Base-by-base conservation (phyloP, 1,140 invertebrate genomes). In the Drosophila subobscura region DNA sequence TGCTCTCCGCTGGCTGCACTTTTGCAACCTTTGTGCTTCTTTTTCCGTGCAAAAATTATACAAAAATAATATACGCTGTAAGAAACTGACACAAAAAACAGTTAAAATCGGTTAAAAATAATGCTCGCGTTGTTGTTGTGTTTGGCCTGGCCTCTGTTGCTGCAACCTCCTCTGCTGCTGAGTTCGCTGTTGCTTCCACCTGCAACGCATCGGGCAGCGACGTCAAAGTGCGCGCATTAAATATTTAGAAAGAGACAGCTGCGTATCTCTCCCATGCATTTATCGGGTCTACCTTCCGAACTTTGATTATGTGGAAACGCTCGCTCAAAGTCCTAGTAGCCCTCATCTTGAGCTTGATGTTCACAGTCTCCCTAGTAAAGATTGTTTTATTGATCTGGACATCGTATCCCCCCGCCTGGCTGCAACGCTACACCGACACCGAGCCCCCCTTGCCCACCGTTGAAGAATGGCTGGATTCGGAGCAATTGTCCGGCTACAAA, bases 391-490 rank as follows among this genome's bases (percentile, higher is more conserved):
- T 90, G 66, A 76, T 91, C 74, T 91, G 90, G 90, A 64, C 83
- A 50, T 73, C 60, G 49, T 74, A 84, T 79, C 89, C 79, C 46
- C 23, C 46, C 51, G 76, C 72, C 60, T 76, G 49, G 33, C 33
- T 50, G 67, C 72, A 75, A 55, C 33, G 16, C 22, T 41, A 65
- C 41, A 46, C 33, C 49, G 16, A 58, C 47, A 68, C 42, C n/a
- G 41, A 33, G 4, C 55, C 25, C 25, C 51, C 51, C 63, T 72
- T 70, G 23, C 66, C 66, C 45, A 76, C 70, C n/a, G 94, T 95
- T 44, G 94, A 96, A 68, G 92, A 94, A 77, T 96, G 96, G 95
- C 90, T 96, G 46, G 93, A 94, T 49, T 93, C 95, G 81, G 95
- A 95, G 88, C 93, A 94, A 55, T 92, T 96, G 23, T 91, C 93